Base-by-base conservation (phyloP, 2,113 vertebrate genomes). In the Pontoporia blainvillei region DNA sequence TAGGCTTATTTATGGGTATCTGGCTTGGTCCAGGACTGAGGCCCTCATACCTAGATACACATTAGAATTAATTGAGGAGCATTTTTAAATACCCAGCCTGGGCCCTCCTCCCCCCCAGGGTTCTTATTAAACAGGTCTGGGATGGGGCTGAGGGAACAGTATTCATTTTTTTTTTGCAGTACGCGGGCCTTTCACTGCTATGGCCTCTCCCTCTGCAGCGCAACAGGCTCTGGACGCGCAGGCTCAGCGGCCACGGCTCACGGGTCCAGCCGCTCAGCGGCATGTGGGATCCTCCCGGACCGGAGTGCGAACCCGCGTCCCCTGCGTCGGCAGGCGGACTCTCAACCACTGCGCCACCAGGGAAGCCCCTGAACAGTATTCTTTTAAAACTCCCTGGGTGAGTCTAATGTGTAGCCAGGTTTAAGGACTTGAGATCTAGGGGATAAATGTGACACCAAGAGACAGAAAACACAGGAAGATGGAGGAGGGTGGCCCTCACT, bases 11-110 rank as follows among this genome's bases (percentile, higher is more conserved):
- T 41, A 41, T 21, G 20, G 15, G 15, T 75, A 67, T n/a, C 46
- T 72, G 2, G 4, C 14, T 54, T 79, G 20, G 15, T 41, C 62
- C 92, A 87, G 31, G 64, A 49, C 64, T 81, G 1, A 76, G 25
- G 54, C 10, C 18, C 14, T 62, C 59, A 87, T 72, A 69, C 36
- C 7, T 44, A 49, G 31, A 9, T 79, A 27, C 4, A 44, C 5
- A 54, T 54, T 94, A 91, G 69, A 93, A 95, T 95, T 64, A 84
- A 95, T 64, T 69, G 59, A 64, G 11, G n/a, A 78, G 39, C 4
- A 6, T 91, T 95, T 89, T 18, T 79, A 95, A 54, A 71, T 54
- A 88, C 23, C 5, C 14, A 72, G 27, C 20, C 31, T 81, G 6
- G 39, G 13, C 59, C 31, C 10, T 64, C 13, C 11, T 86, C 3